Evolutionary conservation across 2,888 invertebrate species (phyloP).

Genomic region (Scaeva pyrastri): DNA sequence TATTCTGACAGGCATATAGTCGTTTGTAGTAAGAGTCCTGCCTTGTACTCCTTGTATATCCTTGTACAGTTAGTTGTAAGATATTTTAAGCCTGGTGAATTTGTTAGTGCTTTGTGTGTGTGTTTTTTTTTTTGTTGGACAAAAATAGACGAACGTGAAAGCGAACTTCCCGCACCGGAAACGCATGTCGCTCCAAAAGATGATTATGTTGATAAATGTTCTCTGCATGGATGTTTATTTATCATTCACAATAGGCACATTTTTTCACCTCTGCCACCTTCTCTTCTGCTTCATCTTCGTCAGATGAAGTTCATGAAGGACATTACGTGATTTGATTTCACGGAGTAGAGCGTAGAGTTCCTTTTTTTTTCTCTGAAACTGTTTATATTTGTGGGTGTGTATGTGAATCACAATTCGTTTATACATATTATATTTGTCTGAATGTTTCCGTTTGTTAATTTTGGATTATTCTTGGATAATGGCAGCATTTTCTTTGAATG

Average conservation of each 20-base stretch:
- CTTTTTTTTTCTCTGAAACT: not conserved
- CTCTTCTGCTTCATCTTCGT: no score
- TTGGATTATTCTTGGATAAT: slow-evolving; percentile 72
- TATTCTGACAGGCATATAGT: slow-evolving; percentile 43
- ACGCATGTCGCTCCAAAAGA: slow-evolving; percentile 65
- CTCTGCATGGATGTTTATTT: slow-evolving; percentile 69
- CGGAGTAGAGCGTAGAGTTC: slow-evolving; percentile 17
- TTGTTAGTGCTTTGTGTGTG: no score
- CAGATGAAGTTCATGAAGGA: slow-evolving; percentile 26
- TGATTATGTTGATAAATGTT: slow-evolving; percentile 72
- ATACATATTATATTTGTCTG: slow-evolving; percentile 71
- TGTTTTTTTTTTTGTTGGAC: no score
- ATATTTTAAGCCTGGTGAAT: not conserved
- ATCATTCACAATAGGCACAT: slow-evolving; percentile 49
- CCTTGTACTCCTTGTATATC: not conserved
- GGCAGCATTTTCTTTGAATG: slow-evolving; percentile 51
- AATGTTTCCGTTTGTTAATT: slow-evolving; percentile 71
- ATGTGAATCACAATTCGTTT: slow-evolving; percentile 49
- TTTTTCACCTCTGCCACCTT: not conserved
- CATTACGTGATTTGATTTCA: slow-evolving; percentile 35
- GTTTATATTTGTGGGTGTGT: not conserved
- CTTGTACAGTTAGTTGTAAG: not conserved
- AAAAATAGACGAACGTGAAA: not conserved
- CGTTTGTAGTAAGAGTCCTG: not conserved
- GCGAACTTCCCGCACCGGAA: slow-evolving; percentile 56